A percentile compares a stretch with the other conserved stretches of the same genome.
phyloP scores from a whole-genome alignment of 2,113 vertebrate genomes.

The Parotia lawesii region DNA sequence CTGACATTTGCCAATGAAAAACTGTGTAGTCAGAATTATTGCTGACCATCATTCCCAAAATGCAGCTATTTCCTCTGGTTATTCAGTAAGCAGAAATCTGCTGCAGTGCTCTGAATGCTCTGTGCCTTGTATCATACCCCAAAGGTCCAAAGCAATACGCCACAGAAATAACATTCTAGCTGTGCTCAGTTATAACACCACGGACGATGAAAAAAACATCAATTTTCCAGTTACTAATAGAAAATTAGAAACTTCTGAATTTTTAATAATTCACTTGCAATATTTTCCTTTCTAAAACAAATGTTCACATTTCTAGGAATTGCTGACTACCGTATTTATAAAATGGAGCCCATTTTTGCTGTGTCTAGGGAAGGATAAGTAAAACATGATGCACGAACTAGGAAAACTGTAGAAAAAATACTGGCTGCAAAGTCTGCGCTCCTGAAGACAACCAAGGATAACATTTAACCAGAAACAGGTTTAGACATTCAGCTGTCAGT shows the following conservation, averaged over 20 bases:
- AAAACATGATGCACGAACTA: conserved; percentile 46
- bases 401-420: conserved; percentile 17
- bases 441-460: conserved; percentile 44
- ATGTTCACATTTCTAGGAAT: conserved; percentile 31
- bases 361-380: conserved; percentile 22
- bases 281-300: conserved; percentile 49
- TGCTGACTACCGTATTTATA: conserved; percentile 31
- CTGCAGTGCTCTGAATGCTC: background rate
- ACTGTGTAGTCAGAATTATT: background rate
- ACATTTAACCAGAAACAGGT: conserved; percentile 42
- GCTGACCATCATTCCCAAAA: background rate
- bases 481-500: conserved; percentile 40
- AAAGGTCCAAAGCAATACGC: conserved; percentile 25
- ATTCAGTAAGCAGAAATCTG: conserved; percentile 7
- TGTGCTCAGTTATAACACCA: background rate
- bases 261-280: background rate
- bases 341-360: conserved; percentile 24
- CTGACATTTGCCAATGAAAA: background rate
- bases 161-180: conserved; percentile 34
- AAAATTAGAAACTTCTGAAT: conserved; percentile 15
- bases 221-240: conserved; percentile 7
- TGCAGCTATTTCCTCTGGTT: conserved; percentile 21
- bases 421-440: background rate
- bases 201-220: background rate
- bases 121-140: conserved; percentile 22